phyloP scores from a whole-genome alignment of 2,113 vertebrate species.

The Podiceps cristatus region DNA sequence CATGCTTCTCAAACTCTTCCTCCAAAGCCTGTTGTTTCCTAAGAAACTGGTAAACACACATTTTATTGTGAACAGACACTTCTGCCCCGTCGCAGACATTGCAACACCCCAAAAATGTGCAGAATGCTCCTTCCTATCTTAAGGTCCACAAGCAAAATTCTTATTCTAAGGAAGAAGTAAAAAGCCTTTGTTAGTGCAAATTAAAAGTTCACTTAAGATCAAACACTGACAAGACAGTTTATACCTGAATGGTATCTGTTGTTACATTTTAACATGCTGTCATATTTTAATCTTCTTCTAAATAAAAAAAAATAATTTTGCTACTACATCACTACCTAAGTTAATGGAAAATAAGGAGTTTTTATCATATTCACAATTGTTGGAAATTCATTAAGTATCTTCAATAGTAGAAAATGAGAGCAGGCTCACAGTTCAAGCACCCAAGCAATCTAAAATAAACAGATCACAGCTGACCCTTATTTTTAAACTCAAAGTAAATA shows the following conservation, averaged over 20 bases:
- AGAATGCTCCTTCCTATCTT: neutral
- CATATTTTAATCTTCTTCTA: neutral
- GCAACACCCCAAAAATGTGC: neutral
- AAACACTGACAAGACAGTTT: neutral
- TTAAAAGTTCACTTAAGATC: neutral
- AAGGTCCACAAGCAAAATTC: neutral
- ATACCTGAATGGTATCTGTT: neutral
- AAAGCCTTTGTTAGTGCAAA: neutral
- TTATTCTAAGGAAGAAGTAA: neutral
- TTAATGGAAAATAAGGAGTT: neutral
- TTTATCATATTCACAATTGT: neutral
- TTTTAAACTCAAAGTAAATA: neutral
- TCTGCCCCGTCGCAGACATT: neutral
- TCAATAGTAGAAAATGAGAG: neutral
- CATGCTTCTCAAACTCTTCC: neutral
- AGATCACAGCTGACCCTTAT: neutral
- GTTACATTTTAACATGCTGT: neutral
- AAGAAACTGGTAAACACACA: fast-evolving
- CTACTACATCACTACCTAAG: neutral
- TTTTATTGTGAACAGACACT: neutral
- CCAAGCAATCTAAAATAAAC: neutral
- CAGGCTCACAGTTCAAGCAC: neutral
- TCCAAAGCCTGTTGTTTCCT: neutral
- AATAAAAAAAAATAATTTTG: neutral
- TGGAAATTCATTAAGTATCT: neutral